phyloP scores from a whole-genome alignment of 2,888 invertebrate species.

The Polydrusus pterygomalis region DNA sequence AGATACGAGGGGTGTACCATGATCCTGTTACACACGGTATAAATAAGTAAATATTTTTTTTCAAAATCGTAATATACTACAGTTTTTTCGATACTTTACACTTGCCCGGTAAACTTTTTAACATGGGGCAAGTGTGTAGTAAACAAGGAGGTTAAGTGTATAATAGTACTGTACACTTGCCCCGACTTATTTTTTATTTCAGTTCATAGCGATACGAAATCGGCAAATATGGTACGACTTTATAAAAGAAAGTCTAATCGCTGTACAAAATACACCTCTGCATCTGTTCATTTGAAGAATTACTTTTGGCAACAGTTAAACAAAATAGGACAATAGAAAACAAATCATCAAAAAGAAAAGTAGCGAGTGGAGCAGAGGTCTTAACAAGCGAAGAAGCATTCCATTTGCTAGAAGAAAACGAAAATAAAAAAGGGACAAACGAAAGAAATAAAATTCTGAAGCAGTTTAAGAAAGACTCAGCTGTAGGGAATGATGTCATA shows the following conservation, averaged over 20 bases:
- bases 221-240: not conserved
- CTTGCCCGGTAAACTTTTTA: no score
- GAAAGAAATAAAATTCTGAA: not conserved
- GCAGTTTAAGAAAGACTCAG: not conserved
- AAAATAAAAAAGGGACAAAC: not conserved
- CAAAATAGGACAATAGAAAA: not conserved
- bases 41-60: no score
- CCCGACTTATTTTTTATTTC: not conserved
- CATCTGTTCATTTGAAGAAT: not conserved
- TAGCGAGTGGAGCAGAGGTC: not conserved
- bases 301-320: not conserved
- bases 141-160: no score
- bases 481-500: not conserved
- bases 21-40: no score
- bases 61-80: no score
- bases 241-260: not conserved
- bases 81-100: no score
- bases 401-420: not conserved
- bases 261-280: not conserved
- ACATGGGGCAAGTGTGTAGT: no score
- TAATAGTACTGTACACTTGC: no score
- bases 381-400: not conserved
- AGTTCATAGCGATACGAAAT: not conserved
- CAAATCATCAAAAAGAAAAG: not conserved
- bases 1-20: no score